These are phyloP conservation scores for Cecidostiba fungosa DNA, from an alignment of 2,888 invertebrate genomes.

Conservation along the genomic window DNA sequence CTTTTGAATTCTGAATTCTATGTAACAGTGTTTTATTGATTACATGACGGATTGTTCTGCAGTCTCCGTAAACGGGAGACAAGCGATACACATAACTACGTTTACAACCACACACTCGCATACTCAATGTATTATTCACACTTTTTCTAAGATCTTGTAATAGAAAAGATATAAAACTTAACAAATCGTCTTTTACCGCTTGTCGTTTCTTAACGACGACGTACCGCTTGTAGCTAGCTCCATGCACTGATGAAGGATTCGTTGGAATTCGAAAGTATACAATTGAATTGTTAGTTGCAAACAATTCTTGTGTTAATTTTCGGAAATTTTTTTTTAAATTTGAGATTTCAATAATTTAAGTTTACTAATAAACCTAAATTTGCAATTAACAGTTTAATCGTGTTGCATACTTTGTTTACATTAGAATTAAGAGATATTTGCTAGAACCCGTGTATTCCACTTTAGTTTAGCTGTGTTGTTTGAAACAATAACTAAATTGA, in stretches of 20 bases:
- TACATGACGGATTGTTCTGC: conserved; percentile 2
- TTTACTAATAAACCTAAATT: neutral
- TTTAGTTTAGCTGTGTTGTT: neutral
- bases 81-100: neutral
- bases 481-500: neutral
- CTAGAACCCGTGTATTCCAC: neutral
- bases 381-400: neutral
- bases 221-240: neutral
- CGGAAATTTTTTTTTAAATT: neutral
- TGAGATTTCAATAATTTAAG: neutral
- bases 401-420: neutral
- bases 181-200: conserved; percentile 2
- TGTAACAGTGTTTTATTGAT: neutral
- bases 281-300: neutral
- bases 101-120: conserved; percentile 8
- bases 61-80: neutral
- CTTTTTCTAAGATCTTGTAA: conserved; percentile 51
- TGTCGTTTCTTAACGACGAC: neutral
- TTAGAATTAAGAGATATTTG: neutral
- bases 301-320: neutral
- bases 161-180: neutral
- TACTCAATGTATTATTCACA: conserved; percentile 53
- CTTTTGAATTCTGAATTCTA: conserved; percentile 17
- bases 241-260: neutral
- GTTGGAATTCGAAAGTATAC: conserved; percentile 10